Evolutionary conservation across 1,140 invertebrate species (phyloP).

Genomic region (Carcinoscorpius rotundicauda): DNA sequence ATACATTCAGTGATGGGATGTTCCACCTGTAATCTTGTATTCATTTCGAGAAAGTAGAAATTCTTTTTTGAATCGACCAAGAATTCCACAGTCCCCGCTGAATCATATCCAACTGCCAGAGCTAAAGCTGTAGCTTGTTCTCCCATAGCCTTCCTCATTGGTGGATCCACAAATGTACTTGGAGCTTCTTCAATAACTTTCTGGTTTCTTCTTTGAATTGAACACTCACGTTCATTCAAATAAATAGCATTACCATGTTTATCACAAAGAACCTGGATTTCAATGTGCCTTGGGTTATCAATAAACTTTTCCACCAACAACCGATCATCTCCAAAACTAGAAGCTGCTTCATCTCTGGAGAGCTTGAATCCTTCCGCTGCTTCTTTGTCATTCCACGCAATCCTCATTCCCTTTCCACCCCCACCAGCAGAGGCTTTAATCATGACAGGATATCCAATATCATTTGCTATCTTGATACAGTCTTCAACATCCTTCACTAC

Average conservation of each 20-base stretch:
- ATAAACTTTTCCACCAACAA: slow-evolving; percentile 63
- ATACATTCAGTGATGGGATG: slow-evolving; percentile 62
- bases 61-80: slow-evolving; percentile 50
- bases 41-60: slow-evolving; percentile 69
- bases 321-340: slow-evolving; percentile 57
- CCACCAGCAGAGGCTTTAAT: slow-evolving; percentile 60
- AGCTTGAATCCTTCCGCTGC: slow-evolving; percentile 46
- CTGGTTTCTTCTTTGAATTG: slow-evolving; percentile 60
- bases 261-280: slow-evolving; percentile 80
- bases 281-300: slow-evolving; percentile 57
- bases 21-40: slow-evolving; percentile 57
- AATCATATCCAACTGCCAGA: slow-evolving; percentile 49
- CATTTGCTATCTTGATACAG: slow-evolving; percentile 45
- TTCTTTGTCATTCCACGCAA: slow-evolving; percentile 55
- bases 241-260: slow-evolving; percentile 82
- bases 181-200: slow-evolving; percentile 68
- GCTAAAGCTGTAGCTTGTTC: slow-evolving; percentile 48
- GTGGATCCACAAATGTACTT: slow-evolving; percentile 45
- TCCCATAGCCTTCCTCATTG: slow-evolving; percentile 48
- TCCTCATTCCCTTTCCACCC: slow-evolving; percentile 60
- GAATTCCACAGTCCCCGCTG: slow-evolving; percentile 61
- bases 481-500: slow-evolving; percentile 41
- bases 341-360: slow-evolving; percentile 47
- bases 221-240: slow-evolving; percentile 72
- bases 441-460: slow-evolving; percentile 60